Evolutionary conservation across 2,888 invertebrate genomes (phyloP).

Genomic region (Rutpela maculata): DNA sequence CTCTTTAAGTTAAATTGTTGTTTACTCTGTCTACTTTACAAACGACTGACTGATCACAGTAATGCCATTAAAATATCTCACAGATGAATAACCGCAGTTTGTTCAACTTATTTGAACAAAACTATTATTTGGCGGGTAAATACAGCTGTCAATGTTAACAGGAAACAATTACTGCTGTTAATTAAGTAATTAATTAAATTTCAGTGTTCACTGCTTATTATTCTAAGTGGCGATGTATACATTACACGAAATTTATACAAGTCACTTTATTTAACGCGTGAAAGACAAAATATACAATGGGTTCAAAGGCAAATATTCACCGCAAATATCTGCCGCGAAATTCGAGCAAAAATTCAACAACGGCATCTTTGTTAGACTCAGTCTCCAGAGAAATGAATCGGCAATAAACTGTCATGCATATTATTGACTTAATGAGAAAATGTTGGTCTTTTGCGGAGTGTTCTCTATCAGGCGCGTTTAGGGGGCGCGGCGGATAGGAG

Average conservation of each 20-base stretch:
- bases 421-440: too few relatives aligned
- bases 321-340: too few relatives aligned
- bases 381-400: too few relatives aligned
- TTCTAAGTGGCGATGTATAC: background rate
- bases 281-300: too few relatives aligned
- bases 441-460: too few relatives aligned
- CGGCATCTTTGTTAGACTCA: too few relatives aligned
- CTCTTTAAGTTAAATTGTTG: constrained; percentile 14
- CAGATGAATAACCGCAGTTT: constrained; percentile 31
- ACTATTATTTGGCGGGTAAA: constrained; percentile 17
- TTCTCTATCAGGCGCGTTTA: too few relatives aligned
- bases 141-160: constrained; percentile 9
- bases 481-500: too few relatives aligned
- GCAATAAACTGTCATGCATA: too few relatives aligned
- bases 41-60: constrained; percentile 20
- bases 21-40: constrained; percentile 19
- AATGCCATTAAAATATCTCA: constrained; percentile 31
- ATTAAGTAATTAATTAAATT: constrained; percentile 1
- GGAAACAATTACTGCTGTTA: background rate
- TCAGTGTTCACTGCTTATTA: constrained; percentile 1
- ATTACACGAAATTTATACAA: background rate
- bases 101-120: constrained; percentile 29
- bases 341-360: too few relatives aligned
- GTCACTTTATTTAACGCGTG: background rate
- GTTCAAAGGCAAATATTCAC: too few relatives aligned